Evolutionary conservation across 1,140 invertebrate genomes (phyloP).

Genomic region (Micrasema minimum): DNA sequence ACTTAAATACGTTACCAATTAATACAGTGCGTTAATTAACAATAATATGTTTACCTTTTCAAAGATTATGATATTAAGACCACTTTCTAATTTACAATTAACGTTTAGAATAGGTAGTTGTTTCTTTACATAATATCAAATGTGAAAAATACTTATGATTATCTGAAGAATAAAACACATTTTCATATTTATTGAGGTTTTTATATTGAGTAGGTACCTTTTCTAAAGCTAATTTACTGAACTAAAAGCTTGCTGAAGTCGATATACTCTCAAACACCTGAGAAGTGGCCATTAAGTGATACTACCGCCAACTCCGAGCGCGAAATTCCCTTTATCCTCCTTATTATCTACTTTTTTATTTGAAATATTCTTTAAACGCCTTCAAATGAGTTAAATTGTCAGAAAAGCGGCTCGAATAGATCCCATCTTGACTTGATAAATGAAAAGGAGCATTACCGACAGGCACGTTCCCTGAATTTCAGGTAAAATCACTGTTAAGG

Average conservation of each 20-base stretch:
- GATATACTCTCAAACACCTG: no score
- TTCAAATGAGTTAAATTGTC: conserved; percentile 54
- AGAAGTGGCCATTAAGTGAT: conserved; percentile 52
- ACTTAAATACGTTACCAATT: no score
- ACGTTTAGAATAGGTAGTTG: background rate
- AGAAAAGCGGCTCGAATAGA: conserved; percentile 51
- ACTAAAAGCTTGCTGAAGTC: no score
- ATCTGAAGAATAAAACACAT: background rate
- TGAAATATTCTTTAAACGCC: conserved; percentile 53
- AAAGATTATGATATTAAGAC: background rate
- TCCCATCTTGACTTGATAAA: conserved; percentile 52
- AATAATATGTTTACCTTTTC: background rate
- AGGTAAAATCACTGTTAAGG: conserved; percentile 7
- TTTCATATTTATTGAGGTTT: background rate
- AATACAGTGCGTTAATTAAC: background rate
- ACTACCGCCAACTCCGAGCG: conserved; percentile 34
- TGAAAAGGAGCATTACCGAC: conserved; percentile 48
- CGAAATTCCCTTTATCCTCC: conserved; percentile 44
- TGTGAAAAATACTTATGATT: background rate
- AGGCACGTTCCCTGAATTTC: background rate
- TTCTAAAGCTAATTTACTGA: conserved; percentile 3
- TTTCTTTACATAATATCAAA: background rate
- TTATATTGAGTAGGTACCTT: background rate
- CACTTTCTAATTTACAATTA: background rate
- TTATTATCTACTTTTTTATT: conserved; percentile 53